phyloP scores from a whole-genome alignment of 2,113 vertebrate genomes.

The Megaceryle torquata region DNA sequence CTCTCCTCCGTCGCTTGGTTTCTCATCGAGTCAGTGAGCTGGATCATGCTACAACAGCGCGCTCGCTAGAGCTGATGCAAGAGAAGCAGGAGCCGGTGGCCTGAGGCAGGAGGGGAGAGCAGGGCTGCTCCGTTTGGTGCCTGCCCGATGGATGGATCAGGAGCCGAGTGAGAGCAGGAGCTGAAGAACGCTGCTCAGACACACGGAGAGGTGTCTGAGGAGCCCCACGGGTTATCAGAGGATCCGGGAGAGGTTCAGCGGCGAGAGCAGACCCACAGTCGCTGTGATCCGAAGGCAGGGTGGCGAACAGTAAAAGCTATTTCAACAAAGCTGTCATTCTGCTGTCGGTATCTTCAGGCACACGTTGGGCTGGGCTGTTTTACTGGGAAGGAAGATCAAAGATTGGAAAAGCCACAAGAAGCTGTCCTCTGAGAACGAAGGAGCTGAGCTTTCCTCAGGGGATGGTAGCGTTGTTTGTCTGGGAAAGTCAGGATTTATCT shows the following conservation, averaged over 20 bases:
- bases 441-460: slow-evolving; percentile 8
- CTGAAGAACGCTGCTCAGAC: neutral
- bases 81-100: neutral
- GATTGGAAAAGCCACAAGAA: slow-evolving; percentile 14
- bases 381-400: slow-evolving; percentile 24
- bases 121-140: neutral
- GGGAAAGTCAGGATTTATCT: slow-evolving; percentile 29
- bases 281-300: neutral
- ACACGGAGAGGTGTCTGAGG: neutral
- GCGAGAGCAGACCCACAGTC: neutral
- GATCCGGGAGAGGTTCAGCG: neutral
- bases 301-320: neutral
- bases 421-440: neutral
- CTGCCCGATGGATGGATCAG: neutral
- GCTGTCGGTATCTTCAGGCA: neutral
- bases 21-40: neutral
- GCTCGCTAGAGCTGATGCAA: neutral
- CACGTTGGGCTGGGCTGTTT: neutral
- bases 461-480: neutral
- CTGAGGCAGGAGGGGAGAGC: neutral
- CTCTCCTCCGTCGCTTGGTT: neutral
- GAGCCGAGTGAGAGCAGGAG: neutral
- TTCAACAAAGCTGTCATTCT: neutral
- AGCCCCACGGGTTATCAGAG: neutral
- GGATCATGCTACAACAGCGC: neutral